Base-by-base conservation (phyloP, 2,888 invertebrate genomes). In the Plagodis pulveraria region DNA sequence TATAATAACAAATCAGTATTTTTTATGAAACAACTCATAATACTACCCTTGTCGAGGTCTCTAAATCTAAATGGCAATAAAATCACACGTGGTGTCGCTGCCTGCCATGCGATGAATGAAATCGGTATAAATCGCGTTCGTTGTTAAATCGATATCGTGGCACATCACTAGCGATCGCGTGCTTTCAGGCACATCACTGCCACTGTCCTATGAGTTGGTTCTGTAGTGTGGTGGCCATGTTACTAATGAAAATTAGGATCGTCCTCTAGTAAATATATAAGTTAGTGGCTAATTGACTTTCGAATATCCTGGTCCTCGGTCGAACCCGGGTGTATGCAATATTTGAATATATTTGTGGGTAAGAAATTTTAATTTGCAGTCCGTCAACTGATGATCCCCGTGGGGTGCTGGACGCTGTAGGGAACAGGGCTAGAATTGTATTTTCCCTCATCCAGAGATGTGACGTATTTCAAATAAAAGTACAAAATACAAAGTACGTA, bases 111-210 rank as follows among this genome's bases (percentile, higher is more conserved):
- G 38, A 56, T 69, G 71, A 77, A 77, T 74, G 71, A 69, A 67
- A 68, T 67, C 60, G 55, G 51, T 50, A 66, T 66, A 67, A 52
- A 66, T 72, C 63, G 68, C 67, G 63, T 66, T 62, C 49, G 56
- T 72, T 83, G 84, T 86, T 86, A 67, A 84, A 87, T 89, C 89
- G 87, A 89, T 89, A 84, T n/a, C 49, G 62, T 53, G 70, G 81
- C 69, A 82, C 91, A 90, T 81, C 91, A 87, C 91, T 90, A 90
- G 80, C 73, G 72, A 82, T 91, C 88, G 91, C 90, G 91, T 90
- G 89, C 74, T 62, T 62, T 52, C 61, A 57, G 65, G 78, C 77
- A 78, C 86, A 86, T 87, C 81, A 76, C 60, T 60, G 60, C 76
- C 72, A 68, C 73, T 88, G 80, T 84, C 85, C 81, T 86, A 65